phyloP scores from a whole-genome alignment of 2,888 invertebrate genomes.

The Crocallis elinguaria region DNA sequence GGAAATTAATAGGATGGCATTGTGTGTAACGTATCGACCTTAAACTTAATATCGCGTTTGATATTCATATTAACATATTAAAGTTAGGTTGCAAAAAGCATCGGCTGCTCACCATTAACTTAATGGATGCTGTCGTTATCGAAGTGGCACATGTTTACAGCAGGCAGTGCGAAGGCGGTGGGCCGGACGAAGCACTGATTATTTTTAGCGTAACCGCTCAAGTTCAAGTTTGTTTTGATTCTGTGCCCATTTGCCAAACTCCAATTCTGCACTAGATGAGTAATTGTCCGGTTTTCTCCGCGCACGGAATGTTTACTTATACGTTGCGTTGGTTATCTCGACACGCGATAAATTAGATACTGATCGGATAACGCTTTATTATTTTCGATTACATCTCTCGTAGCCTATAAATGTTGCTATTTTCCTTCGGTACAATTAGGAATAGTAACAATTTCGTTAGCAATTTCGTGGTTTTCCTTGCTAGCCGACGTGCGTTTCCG shows the following conservation, averaged over 20 bases:
- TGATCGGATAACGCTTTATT: constrained; percentile 25
- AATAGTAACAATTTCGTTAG: too few relatives aligned
- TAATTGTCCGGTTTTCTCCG: constrained; percentile 37
- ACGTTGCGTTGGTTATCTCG: constrained; percentile 27
- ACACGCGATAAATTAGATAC: constrained; percentile 32
- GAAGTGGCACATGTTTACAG: constrained; percentile 39
- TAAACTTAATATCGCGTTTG: constrained; percentile 24
- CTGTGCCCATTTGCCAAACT: constrained; percentile 27
- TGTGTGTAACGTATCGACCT: constrained; percentile 26
- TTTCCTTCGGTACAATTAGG: too few relatives aligned
- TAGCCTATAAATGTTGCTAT: neutral
- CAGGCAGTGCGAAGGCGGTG: constrained; percentile 40
- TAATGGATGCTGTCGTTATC: constrained; percentile 36
- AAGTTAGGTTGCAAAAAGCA: constrained; percentile 40
- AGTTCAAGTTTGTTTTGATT: constrained; percentile 71
- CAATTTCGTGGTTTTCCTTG: constrained; percentile 4
- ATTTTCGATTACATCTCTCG: constrained; percentile 20
- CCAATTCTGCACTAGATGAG: constrained; percentile 22
- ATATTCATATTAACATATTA: constrained; percentile 37
- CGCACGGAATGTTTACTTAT: constrained; percentile 35
- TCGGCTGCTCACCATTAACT: constrained; percentile 24
- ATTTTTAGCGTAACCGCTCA: constrained; percentile 66
- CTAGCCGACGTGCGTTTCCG: constrained; percentile 34
- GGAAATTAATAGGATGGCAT: constrained; percentile 15
- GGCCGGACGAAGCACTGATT: constrained; percentile 44